Base-by-base conservation (phyloP, 64 coral and sea anemone species). In the Exaiptasia diaphana region DNA sequence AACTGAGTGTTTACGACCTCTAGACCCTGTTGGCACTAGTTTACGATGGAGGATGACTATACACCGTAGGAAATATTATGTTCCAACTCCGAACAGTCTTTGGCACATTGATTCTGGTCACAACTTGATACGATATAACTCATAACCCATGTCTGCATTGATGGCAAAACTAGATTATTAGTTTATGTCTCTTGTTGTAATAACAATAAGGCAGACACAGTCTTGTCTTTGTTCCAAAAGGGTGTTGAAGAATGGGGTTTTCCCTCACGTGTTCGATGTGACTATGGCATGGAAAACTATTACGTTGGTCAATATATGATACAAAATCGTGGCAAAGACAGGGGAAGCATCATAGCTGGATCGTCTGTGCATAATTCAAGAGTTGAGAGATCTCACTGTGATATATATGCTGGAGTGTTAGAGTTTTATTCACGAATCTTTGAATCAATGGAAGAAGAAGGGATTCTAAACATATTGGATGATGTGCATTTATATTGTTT, bases 61-160 rank as follows among this genome's bases (percentile, higher is more conserved):
- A 37, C 56, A 82, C 24, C 68, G 77, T 54, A 53, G 83, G 32
- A 82, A 77, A 27, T 93, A 93, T 68, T 87, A 50, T 75, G 84
- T 93, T 31, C 90, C 90, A 24, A 87, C 69, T 9, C 83, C 84
- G 10, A 93, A 88, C 18, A 87, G 68, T 45, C 70, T 87, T 8
- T 93, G 84, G 90, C 90, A 93, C 30, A 71, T 83, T 58, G 90
- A 93, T 82, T 76, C 83, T 13, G 45, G 64, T 5, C 65, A 81
- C 44, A 90, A 83, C 67, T 43, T 90, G 33, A 90, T 83, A 11
- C 50, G 50, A 33, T 90, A n/a, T 62, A 72, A 38, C 30, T 88
- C 18, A 71, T 79, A 29, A 80, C 60, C 29, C 78, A 90, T 74
- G 68, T 53, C 56, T 82, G 77, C 41, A 63, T 67, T 12, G 58